Percentiles rank a stretch among this genome's conserved stretches.
Evolutionary conservation across 2,888 invertebrate species (phyloP).

Genomic region (Clepsis dumicolana): DNA sequence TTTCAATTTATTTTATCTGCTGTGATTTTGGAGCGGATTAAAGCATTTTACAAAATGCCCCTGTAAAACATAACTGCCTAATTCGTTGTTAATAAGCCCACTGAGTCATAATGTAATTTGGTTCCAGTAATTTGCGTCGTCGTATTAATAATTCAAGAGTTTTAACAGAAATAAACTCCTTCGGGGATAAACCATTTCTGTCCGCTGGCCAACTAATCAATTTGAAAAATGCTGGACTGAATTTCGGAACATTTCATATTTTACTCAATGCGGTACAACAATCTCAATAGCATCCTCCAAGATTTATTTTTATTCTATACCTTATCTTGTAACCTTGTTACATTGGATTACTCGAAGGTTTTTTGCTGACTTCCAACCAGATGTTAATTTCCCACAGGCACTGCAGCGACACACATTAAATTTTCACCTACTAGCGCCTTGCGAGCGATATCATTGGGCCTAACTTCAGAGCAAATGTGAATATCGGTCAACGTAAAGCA

Average conservation of each 20-base stretch:
- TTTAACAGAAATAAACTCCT: slow-evolving; percentile 3
- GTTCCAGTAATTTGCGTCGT: slow-evolving; percentile 13
- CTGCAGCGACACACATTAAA: slow-evolving; percentile 45
- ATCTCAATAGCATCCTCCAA: too few relatives aligned
- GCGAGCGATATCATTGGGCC: slow-evolving; percentile 12
- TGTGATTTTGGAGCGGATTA: slow-evolving; percentile 16
- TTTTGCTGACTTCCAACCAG: slow-evolving; percentile 43
- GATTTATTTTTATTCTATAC: not conserved
- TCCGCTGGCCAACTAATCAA: not conserved
- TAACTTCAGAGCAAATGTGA: slow-evolving; percentile 2
- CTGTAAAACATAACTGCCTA: not conserved
- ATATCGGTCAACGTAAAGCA: not conserved
- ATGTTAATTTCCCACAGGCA: slow-evolving; percentile 60
- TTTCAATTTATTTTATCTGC: slow-evolving; percentile 30
- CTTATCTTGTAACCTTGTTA: not conserved
- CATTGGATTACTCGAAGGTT: slow-evolving; percentile 3
- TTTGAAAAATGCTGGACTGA: not conserved
- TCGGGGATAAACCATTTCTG: not conserved
- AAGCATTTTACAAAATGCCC: slow-evolving; percentile 4
- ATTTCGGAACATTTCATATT: not conserved
- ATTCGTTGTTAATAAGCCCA: slow-evolving; percentile 21
- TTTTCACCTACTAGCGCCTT: slow-evolving; percentile 51
- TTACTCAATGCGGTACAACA: not conserved
- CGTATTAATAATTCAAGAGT: slow-evolving; percentile 19
- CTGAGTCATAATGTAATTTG: slow-evolving; percentile 11